Conservation (phyloP, 2,888 invertebrate species). For the Anoplius nigerrimus region DNA sequence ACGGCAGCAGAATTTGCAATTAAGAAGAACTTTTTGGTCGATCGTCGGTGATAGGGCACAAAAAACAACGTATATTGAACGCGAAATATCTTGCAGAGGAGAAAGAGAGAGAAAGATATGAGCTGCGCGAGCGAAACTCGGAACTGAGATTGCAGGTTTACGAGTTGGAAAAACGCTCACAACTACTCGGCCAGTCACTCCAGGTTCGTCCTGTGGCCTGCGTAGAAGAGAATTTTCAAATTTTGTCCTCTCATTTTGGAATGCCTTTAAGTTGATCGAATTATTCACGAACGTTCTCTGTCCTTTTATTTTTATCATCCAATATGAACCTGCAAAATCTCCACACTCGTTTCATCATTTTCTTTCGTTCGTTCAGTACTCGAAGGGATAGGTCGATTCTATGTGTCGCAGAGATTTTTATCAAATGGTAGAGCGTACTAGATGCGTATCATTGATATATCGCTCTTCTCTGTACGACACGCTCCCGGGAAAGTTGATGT, state of each 20-base stretch:
- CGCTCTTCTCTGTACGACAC: neutral
- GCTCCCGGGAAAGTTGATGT: neutral
- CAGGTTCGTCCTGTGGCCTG: constrained; percentile 75
- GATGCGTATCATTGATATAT: neutral
- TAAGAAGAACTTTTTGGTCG: constrained; percentile 67
- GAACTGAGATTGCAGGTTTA: constrained; percentile 75
- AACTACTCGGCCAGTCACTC: constrained; percentile 74
- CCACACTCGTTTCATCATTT: constrained; percentile 43
- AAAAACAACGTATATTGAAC: constrained; percentile 69
- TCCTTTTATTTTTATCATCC: constrained; percentile 53
- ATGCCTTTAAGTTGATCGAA: constrained; percentile 59
- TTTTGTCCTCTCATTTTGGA: constrained; percentile 61
- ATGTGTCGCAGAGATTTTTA: constrained; percentile 5
- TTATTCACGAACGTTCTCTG: constrained; percentile 41
- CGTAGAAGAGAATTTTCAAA: constrained; percentile 60
- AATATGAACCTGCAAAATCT: constrained; percentile 58
- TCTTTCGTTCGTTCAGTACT: constrained; percentile 36
- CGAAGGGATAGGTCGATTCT: constrained; percentile 33
- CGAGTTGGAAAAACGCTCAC: constrained; percentile 75
- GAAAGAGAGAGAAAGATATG: constrained; percentile 75
- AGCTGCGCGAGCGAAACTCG: constrained; percentile 74
- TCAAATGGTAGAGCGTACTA: neutral
- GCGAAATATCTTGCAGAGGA: constrained; percentile 75
- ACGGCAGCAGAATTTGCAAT: constrained; percentile 61
- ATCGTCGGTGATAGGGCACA: constrained; percentile 64